Base-by-base conservation (phyloP, 30 jellyfish, hydroid and myxozoan species). In the Hydractinia symbiolongicarpus region DNA sequence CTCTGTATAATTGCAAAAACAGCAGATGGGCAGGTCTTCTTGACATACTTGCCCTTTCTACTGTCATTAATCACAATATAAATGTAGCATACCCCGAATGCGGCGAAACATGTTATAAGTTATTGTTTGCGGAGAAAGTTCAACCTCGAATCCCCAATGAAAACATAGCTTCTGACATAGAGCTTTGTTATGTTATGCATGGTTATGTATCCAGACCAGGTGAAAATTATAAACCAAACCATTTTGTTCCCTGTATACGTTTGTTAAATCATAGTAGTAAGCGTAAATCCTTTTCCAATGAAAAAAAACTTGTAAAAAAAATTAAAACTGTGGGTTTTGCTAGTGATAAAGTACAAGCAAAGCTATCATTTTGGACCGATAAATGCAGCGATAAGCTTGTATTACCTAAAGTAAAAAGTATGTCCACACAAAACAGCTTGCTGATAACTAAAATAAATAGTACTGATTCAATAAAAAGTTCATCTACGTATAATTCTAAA, bases 291-390 rank as follows among this genome's bases (percentile, higher is more conserved):
- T 13, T 64, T 64, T 7, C 40, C 9, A 64, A 64, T n/a, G 17
- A 51, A 64, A 64, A 64, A 13, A 13, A 13, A 13, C 17, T 72
- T 54, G 9, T n/a, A n/a, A n/a, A n/a, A n/a, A n/a, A n/a, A 72
- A 58, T 7, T 6, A 4, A 16, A n/a, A n/a, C n/a, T n/a, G n/a
- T n/a, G n/a, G n/a, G n/a, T n/a, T 58, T 30, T 72, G 8, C 73
- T 7, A 8, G 56, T n/a, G 10, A n/a, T 55, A 76, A 76, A 57
- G 83, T 14, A 50, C 30, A 51, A 76, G 55, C 83, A 76, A 76
- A 44, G 10, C 30, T 55, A 20, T 76, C 70, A 10, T 50, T 76
- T 69, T 55, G 40, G 40, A 69, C 79, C 79, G 40, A 16, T 69
- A n/a, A 55, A 49, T 13, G 52, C 79, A n/a, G 40, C 19, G 40